These are phyloP conservation scores for Lasioglossum oenotherae DNA, from an alignment of 2,888 invertebrate species.

Conservation along the genomic window DNA sequence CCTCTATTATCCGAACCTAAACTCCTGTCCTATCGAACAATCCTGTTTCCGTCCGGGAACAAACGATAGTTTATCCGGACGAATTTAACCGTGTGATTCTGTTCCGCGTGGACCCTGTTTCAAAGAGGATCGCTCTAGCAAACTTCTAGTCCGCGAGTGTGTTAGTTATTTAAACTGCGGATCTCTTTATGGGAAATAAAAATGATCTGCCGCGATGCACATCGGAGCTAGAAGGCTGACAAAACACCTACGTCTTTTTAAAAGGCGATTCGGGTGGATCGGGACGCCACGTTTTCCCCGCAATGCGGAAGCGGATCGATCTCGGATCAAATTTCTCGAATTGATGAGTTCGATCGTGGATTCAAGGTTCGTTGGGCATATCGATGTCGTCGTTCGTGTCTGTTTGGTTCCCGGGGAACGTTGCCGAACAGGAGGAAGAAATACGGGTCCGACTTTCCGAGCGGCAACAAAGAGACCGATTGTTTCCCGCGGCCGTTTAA, in stretches of 20 bases:
- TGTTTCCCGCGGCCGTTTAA: constrained; percentile 38
- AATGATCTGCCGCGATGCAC: not conserved
- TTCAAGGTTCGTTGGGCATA: constrained; percentile 35
- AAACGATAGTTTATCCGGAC: not conserved
- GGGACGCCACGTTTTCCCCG: constrained; percentile 15
- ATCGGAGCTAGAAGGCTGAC: not conserved
- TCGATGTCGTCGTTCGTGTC: constrained; percentile 18
- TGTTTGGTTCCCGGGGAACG: constrained; percentile 33
- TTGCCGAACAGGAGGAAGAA: constrained; percentile 20
- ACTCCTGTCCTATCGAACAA: not conserved
- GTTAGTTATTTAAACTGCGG: not conserved
- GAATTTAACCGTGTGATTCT: not conserved
- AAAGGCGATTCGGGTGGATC: not conserved
- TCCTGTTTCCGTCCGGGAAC: not conserved
- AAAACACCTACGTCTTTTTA: not conserved
- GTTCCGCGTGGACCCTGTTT: not conserved
- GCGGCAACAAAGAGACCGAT: constrained; percentile 35
- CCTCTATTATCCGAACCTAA: not conserved
- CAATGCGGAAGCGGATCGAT: constrained; percentile 42
- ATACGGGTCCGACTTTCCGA: constrained; percentile 46
- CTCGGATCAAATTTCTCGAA: constrained; percentile 48
- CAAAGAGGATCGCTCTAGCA: not conserved
- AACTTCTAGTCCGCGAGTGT: not conserved
- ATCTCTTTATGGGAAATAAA: not conserved
- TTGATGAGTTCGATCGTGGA: constrained; percentile 48